Base-by-base conservation (phyloP, 2,113 vertebrate genomes). In the Euleptes europaea region DNA sequence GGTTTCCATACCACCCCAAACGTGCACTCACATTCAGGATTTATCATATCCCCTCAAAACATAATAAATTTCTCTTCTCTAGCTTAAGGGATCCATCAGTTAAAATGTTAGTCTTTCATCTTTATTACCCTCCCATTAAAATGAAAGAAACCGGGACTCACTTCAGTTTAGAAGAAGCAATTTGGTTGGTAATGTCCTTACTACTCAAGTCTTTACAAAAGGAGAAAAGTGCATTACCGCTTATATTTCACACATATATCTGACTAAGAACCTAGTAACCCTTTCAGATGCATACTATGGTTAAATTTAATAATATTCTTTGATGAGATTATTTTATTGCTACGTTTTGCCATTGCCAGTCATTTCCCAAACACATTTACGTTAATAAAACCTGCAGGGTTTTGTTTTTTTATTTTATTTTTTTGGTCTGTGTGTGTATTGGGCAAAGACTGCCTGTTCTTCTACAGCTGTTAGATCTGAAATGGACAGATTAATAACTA, bases 51-150 rank as follows among this genome's bases (percentile, higher is more conserved):
- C 90, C 92, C 92, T 94, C 91, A 94, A 96, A 96, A 96, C 94
- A 94, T 89, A 93, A 95, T 95, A 95, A 94, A 96, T 96, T 95
- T 95, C 73, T 83, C 91, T 94, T 94, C 94, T 91, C 91, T 93
- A 94, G 96, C 95, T 97, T 96, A 94, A 95, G 95, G 96, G 95
- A 96, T 94, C 94, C 95, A 95, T 95, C 95, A 94, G 92, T 95
- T 96, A 95, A 95, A 96, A 96, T 93, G 95, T 90, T 96, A 95
- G 94, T 94, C 95, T 97, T 97, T 97, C 95, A 96, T 96, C 95
- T 97, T 97, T 96, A 96, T 97, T 96, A 96, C 95, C 90, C 91
- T 92, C 92, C 94, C 96, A 96, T 97, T 97, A 96, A 97, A 96
- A 95, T 96, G 96, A 96, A 96, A 96, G 95, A 96, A 96, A 95